Conservation (phyloP, 2,113 vertebrate species). For the Bubo scandiacus region DNA sequence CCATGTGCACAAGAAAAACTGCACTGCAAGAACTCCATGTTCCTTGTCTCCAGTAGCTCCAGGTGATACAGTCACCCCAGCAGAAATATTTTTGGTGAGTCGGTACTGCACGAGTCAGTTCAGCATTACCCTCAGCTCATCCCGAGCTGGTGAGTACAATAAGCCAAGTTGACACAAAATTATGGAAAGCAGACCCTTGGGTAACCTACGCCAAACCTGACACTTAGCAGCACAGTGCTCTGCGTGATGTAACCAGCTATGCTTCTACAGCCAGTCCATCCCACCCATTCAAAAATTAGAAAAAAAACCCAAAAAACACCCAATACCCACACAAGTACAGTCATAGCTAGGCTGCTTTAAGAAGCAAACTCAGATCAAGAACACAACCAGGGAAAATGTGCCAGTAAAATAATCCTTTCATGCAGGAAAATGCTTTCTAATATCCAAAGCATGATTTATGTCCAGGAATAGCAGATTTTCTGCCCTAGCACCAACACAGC, state of each 20-base stretch:
- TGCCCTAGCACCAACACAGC: not conserved
- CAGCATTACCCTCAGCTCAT: not conserved
- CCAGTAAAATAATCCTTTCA: not conserved
- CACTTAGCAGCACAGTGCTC: not conserved
- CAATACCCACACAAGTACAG: not conserved
- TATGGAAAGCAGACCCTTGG: not conserved
- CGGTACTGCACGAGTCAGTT: not conserved
- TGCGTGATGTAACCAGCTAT: accelerated
- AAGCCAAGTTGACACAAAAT: not conserved
- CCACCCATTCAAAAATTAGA: accelerated
- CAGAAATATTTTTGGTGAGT: slow-evolving; percentile 2
- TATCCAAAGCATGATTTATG: not conserved
- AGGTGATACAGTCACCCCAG: not conserved
- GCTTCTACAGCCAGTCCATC: not conserved
- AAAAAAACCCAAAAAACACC: not conserved
- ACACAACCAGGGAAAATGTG: not conserved
- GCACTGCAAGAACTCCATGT: not conserved
- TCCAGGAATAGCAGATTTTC: not conserved
- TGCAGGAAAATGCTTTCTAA: not conserved
- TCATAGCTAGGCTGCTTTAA: not conserved
- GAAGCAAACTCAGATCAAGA: not conserved
- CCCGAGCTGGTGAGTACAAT: not conserved
- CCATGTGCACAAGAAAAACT: not conserved
- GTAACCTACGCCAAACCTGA: not conserved
- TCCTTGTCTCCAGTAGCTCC: not conserved